Base-by-base conservation (phyloP, 2,888 invertebrate species). In the Cerastis leucographa region DNA sequence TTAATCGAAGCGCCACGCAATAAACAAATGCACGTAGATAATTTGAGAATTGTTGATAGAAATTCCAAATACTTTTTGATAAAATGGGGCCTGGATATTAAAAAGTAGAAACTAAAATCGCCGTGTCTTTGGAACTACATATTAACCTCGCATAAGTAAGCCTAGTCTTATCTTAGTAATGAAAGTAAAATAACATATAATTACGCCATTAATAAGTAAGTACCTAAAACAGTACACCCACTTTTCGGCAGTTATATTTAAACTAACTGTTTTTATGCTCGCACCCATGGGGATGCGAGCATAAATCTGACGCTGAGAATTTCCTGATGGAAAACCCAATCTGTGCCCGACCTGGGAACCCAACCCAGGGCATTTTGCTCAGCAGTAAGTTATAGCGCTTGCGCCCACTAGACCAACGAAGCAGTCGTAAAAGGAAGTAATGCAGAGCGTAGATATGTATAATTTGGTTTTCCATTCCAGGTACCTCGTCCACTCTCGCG, bases 401-500 rank as follows among this genome's bases (percentile, higher is more conserved):
- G 14, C 56, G 7, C 2, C 2, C 17, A 8, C 25, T 25, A 14
- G 7, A 56, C 2, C 1, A 56, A 25, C 25, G 25, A 54, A 11
- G 54, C 5, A 54, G 54, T 11, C 54, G 11, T 54, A n/a, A 22
- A 51, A 19, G 14, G 8, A 69, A 22, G 22, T 19, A 65, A 17
- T 3, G n/a, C 22, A 17, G 25, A 25, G 9, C 11, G 19, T 4
- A 49, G 29, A 44, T 17, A 17, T 1, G 29, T 7, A 12, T 62
- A 11, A 56, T 49, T 29, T n/a, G 9, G 12, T 67, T 12, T 73
- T 2, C 22, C 3, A 3, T 83, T 72, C 0, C 91, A 96, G 96
- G 96, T 96, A 96, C 77, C 84, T 96, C n/a, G 94, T 93, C 3
- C 96, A 96, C 87, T 93, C 94, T 77, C 90, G 93, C 77, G 93